Evolutionary conservation across 2,797 vertebrate genomes (phyloP), one percentile per base, ranked within the genome.

Genomic region (Tinamus major): DNA sequence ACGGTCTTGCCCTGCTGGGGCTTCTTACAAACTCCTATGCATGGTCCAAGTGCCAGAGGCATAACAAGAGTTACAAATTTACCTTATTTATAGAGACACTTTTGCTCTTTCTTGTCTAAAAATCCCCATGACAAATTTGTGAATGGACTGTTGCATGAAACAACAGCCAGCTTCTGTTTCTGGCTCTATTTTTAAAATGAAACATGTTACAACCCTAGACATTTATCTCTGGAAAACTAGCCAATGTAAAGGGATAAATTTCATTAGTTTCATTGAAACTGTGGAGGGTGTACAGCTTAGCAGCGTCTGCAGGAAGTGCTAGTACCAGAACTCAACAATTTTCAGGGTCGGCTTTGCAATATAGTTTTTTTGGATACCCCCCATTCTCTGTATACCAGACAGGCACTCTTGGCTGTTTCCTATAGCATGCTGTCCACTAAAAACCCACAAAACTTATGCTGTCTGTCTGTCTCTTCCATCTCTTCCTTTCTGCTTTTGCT

Each of bases 191-290:
- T 94, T 88, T 59, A 7, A 88, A 81, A 78, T n/a, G 41, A 3
- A 3, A 19, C 0, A 0, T 41, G 2, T 75, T 90, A 76, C 8
- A 27, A 75, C 3, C 8, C 64, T 23, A 21, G 19, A 13, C 20
- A 31, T 55, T 88, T 81, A 86, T 59, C 15, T 51, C 29, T 0
- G 5, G 23, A 81, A 81, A 90, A 46, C 29, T 51, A 79, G 6
- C 2, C 46, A 72, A 59, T 51, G 20, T 18, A 42, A 49, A 7
- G 11, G 13, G 19, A 8, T 5, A 55, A 49, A 75, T 21, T 44
- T 18, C 42, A 44, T 31, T 55, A 6, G 31, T 55, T 55, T 31
- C 29, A 31, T 11, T n/a, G 55, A 67, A 27, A 18, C 21, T 64
- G 51, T 56, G 37, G 48, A 77, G 5, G 26, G 8, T 29, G 37